These are phyloP conservation scores for human (Homo sapiens) DNA, from an alignment of 2,113 vertebrate species.

Conservation along the genomic window GRCh38 chr9:32331501-32332000, in stretches of 20 bases:
- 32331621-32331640: background rate
- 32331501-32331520: background rate
- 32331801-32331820: background rate
- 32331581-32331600: background rate
- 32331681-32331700: background rate
- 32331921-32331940: too few species aligned
- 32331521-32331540: background rate
- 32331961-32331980: too few species aligned
- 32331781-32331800: background rate
- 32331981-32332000: too few species aligned
- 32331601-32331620: background rate
- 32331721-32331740: background rate
- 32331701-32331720: background rate
- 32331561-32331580: background rate
- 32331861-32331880: background rate
- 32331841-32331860: background rate
- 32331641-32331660: background rate
- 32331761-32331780: background rate
- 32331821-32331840: conserved; percentile 1
- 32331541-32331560: background rate
- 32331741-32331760: conserved; percentile 20
- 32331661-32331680: background rate
- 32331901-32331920: background rate
- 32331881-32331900: background rate
- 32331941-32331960: too few species aligned